A percentile compares a stretch with the other conserved stretches of the same genome.
These are phyloP conservation scores for Ardeotis arabs DNA, from an alignment of 2,113 vertebrate species.

Conservation along the genomic window DNA sequence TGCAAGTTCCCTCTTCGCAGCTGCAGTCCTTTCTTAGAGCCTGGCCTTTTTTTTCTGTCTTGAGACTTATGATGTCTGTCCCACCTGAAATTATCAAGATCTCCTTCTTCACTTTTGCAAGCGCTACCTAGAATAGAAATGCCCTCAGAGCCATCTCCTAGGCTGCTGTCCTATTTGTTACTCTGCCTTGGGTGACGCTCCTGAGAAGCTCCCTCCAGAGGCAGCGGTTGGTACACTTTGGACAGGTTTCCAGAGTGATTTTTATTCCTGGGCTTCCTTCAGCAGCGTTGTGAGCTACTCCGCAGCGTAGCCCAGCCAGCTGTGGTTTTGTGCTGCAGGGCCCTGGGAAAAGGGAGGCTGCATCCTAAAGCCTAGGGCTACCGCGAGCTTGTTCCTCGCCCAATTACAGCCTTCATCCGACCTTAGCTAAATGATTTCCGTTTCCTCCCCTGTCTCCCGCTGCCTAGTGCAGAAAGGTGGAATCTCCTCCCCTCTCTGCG, in stretches of 20 bases:
- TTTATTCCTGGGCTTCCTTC: not conserved
- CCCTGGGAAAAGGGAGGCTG: not conserved
- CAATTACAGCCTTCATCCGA: not conserved
- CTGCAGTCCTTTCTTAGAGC: not conserved
- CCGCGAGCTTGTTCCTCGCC: rapidly evolving
- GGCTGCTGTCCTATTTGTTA: not conserved
- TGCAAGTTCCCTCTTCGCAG: not conserved
- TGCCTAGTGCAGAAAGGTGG: not conserved
- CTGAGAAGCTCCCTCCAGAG: not conserved
- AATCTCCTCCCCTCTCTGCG: not conserved
- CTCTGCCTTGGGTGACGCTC: not conserved
- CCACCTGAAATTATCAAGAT: not conserved
- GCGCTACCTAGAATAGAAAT: not conserved
- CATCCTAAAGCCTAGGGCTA: not conserved
- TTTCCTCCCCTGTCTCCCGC: not conserved
- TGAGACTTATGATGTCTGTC: not conserved
- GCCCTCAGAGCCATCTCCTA: not conserved
- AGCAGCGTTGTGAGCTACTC: not conserved
- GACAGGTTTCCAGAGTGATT: not conserved
- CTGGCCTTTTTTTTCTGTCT: not conserved
- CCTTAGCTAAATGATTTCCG: not conserved
- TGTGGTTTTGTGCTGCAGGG: rapidly evolving
- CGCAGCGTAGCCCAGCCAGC: not conserved
- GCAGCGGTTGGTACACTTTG: not conserved
- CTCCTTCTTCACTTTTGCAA: not conserved